Base-by-base conservation (phyloP, 1,140 invertebrate species). In the Zaprionus gabonicus region DNA sequence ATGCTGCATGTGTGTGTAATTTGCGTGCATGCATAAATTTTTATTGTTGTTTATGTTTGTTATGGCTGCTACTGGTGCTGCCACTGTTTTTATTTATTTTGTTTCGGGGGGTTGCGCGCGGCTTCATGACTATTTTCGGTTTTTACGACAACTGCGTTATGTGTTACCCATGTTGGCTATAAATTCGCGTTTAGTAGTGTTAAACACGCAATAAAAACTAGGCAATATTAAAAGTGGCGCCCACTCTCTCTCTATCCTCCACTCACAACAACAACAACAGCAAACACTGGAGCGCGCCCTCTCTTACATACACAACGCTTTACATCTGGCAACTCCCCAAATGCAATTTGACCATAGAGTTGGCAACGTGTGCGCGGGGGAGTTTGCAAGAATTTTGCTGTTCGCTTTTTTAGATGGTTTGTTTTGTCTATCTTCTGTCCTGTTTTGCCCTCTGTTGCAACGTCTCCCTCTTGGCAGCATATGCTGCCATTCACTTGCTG, bases 131-230 rank as follows among this genome's bases (percentile, higher is more conserved):
- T 90, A 83, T 87, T 90, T 85, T 82, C 57, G 71, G 77, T 86
- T 80, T 91, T 85, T 80, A 81, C 81, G 85, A 86, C 85, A 78
- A 90, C 76, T 79, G 82, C 81, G 78, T 87, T 88, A 87, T 88
- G 84, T 72, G 84, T 75, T 88, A 78, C 84, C 84, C 84, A 87
- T 85, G 86, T 86, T 82, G 82, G 81, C 82, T 74, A 91, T 90
- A 80, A 86, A 80, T 70, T 86, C 71, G 76, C 74, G 63, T 90
- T 90, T 91, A 91, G 80, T 90, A 80, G 86, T 90, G 86, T 86
- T 90, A 86, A 91, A 84, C 88, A 91, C 81, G 87, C 83, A 69
- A 90, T 88, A 88, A 86, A 85, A 78, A 56, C 67, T 55, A 71
- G 59, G 63, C 58, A 76, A 78, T 74, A 78, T 78, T 77, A 53